Conservation (phyloP, 2,888 invertebrate species). For the Drosophila crucigera region DNA sequence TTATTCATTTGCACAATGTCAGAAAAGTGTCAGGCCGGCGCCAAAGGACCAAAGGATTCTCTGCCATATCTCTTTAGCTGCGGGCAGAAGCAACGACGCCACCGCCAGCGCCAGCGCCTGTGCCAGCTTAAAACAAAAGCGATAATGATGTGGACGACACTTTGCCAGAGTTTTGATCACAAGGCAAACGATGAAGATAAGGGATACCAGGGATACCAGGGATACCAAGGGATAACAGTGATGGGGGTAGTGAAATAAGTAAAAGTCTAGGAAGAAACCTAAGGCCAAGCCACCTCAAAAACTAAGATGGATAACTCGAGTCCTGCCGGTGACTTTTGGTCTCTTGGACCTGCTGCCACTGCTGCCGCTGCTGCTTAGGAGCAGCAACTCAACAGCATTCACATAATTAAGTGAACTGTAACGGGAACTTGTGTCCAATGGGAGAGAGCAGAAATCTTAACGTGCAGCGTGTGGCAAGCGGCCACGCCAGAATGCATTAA, state of each 20-base stretch:
- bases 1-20: constrained; percentile 83
- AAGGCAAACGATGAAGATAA: constrained; percentile 38
- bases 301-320: constrained; percentile 77
- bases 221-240: constrained; percentile 9
- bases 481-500: constrained; percentile 73
- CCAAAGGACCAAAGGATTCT: constrained; percentile 82
- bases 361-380: constrained; percentile 13
- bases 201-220: constrained; percentile 7
- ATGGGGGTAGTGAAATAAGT: constrained; percentile 9
- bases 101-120: constrained; percentile 1
- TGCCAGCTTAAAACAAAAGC: constrained; percentile 69
- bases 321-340: constrained; percentile 56
- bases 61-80: constrained; percentile 40
- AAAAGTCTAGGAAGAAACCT: constrained; percentile 9
- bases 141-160: constrained; percentile 77
- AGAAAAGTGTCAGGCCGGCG: constrained; percentile 82
- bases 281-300: constrained; percentile 59
- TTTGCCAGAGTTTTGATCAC: constrained; percentile 74
- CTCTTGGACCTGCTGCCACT: constrained; percentile 19
- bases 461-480: constrained; percentile 20
- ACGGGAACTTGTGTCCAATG: constrained; percentile 42
- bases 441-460: constrained; percentile 51
- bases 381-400: constrained; percentile 58
- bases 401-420: constrained; percentile 73
- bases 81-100: constrained; percentile 39